phyloP scores from a whole-genome alignment of 1,140 invertebrate species.

The Heterodera carotae region DNA sequence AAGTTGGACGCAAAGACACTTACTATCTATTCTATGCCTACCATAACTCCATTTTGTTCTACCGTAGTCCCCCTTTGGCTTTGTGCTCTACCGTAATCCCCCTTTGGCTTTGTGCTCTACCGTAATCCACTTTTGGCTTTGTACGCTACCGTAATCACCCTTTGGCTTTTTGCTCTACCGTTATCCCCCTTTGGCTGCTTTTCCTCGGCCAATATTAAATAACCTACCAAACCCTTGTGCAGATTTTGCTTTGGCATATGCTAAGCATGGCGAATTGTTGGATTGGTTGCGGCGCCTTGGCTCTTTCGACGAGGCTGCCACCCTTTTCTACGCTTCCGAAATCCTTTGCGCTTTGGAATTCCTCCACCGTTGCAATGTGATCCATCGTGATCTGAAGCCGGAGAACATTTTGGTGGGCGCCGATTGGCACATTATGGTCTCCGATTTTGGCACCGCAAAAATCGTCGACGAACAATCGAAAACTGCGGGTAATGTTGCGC shows the following conservation, averaged over 20 bases:
- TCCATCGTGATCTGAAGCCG: slow-evolving; percentile 78
- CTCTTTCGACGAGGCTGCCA: slow-evolving; percentile 83
- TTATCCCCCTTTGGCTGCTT: too few species aligned
- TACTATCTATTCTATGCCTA: too few species aligned
- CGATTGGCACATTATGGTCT: slow-evolving; percentile 92
- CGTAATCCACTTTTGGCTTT: not conserved
- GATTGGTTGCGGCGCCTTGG: slow-evolving; percentile 87
- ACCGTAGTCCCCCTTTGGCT: too few species aligned
- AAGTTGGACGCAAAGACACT: too few species aligned
- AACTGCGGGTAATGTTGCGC: not conserved
- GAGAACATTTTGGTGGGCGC: slow-evolving; percentile 77
- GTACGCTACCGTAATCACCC: not conserved
- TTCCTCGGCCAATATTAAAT: not conserved
- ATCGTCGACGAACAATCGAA: slow-evolving; percentile 31
- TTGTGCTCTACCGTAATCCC: not conserved
- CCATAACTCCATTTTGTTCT: too few species aligned
- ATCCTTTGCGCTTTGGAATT: slow-evolving; percentile 87
- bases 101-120: not conserved
- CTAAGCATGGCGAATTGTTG: slow-evolving; percentile 88
- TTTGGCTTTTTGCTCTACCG: too few species aligned
- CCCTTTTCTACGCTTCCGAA: slow-evolving; percentile 90
- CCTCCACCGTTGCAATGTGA: slow-evolving; percentile 83
- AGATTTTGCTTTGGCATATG: slow-evolving; percentile 93
- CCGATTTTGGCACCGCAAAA: slow-evolving; percentile 92
- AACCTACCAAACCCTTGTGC: slow-evolving; percentile 13